phyloP scores from a whole-genome alignment of 2,888 invertebrate genomes.

The Leistus spinibarbis region DNA sequence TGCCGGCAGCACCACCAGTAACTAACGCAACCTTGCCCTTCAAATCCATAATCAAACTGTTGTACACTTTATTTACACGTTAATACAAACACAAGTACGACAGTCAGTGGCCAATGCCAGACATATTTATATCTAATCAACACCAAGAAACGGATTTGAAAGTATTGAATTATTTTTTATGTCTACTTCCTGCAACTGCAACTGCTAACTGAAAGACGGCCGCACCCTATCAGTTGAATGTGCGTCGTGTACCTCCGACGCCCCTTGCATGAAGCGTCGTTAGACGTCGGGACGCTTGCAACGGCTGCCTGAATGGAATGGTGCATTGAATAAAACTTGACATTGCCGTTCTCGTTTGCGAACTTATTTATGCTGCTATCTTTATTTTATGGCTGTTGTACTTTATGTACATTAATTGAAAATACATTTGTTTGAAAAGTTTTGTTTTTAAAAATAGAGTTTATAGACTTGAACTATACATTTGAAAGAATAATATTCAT shows the following conservation, averaged over 20 bases:
- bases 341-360: background rate
- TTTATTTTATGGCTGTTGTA: background rate
- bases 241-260: background rate
- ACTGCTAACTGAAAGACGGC: background rate
- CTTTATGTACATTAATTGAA: constrained; percentile 10
- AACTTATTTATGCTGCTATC: too few species aligned
- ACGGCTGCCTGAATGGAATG: background rate
- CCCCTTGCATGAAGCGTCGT: background rate
- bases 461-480: too few species aligned
- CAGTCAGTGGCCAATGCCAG: background rate
- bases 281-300: constrained; percentile 5
- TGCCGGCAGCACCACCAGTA: constrained; percentile 75
- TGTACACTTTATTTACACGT: background rate
- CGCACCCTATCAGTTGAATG: constrained; percentile 8
- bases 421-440: constrained; percentile 44
- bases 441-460: too few species aligned
- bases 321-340: background rate
- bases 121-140: background rate
- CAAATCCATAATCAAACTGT: constrained; percentile 64
- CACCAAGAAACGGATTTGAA: too few species aligned
- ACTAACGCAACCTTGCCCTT: constrained; percentile 76
- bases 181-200: background rate
- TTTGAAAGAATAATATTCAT: too few species aligned
- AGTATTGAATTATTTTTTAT: background rate
- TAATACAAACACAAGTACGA: background rate